Conservation (phyloP, 2,797 vertebrate genomes). For the Lithobates sylvaticus region DNA sequence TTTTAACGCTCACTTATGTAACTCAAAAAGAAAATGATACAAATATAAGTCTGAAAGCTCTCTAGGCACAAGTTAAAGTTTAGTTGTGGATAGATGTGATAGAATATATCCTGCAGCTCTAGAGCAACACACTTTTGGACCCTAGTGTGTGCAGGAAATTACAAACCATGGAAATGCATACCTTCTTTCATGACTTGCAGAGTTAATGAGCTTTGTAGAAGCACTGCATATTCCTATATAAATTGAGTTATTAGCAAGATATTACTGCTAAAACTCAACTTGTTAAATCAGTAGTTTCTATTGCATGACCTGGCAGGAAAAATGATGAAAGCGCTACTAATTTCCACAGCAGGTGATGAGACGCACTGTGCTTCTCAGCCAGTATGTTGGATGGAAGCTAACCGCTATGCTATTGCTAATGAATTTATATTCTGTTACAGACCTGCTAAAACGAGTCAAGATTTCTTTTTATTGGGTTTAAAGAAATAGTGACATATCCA, state of each 20-base stretch:
- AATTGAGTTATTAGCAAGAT: conserved; percentile 8
- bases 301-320: background rate
- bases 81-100: no score
- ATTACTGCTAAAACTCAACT: conserved; percentile 13
- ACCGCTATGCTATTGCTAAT: background rate
- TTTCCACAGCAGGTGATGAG: background rate
- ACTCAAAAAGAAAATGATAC: no score
- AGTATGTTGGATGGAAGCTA: conserved; percentile 6
- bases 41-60: no score
- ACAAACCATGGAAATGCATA: background rate
- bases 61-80: no score
- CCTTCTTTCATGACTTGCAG: background rate
- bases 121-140: background rate
- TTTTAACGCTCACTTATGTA: no score
- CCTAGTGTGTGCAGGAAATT: background rate
- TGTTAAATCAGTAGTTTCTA: background rate
- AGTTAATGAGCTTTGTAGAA: conserved; percentile 34
- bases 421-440: background rate
- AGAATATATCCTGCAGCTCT: no score
- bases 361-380: background rate
- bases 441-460: background rate
- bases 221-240: background rate
- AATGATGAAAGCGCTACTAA: background rate
- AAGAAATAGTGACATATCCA: background rate
- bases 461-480: background rate